Evolutionary conservation across 1,140 invertebrate genomes (phyloP), one percentile per base, ranked within the genome.

Genomic region (Bombus impatiens): DNA sequence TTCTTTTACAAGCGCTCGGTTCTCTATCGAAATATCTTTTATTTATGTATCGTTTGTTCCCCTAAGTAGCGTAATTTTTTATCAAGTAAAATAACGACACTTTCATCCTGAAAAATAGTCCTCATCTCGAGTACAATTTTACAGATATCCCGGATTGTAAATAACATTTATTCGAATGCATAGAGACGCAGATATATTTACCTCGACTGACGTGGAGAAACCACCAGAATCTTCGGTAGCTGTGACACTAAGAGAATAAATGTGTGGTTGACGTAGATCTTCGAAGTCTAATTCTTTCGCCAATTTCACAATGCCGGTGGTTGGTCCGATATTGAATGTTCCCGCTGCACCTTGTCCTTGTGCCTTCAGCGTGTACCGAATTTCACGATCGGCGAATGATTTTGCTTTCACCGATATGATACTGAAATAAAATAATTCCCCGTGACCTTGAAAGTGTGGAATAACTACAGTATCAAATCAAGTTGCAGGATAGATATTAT

Each of bases 361-460:
- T 6, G 98, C 98, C 95, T 99, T 98, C 85, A 99, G 93, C 0
- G 98, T 99, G 95, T 99, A 99, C 5, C 98, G 96, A 88, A 99
- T 99, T 94, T 99, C 98, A 59, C 98, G 97, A 95, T 99, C 98
- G 78, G 98, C 98, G 94, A 99, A 99, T 10, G 98, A 99, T 94
- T 99, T 99, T 1, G 98, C 98, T 95, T 99, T 99, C 82, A 99
- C 98, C 67, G 98, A 99, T 94, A 99, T 99, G 67, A 99, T 99
- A 93, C 98, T 98, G 96, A 42, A 86, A 86, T 13, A 4, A 1
- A 1, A n/a, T 0, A 42, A 22, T 35, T 62, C 0, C 15, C 3
- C 1, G 67, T 53, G 47, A 53, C 1, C 18, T 53, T 53, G 18
- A 53, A 2, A 53, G 18, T 5, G 18, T 53, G 22, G 1, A 53